Conservation (phyloP, 2,888 invertebrate genomes). For the Eilema sororculum region DNA sequence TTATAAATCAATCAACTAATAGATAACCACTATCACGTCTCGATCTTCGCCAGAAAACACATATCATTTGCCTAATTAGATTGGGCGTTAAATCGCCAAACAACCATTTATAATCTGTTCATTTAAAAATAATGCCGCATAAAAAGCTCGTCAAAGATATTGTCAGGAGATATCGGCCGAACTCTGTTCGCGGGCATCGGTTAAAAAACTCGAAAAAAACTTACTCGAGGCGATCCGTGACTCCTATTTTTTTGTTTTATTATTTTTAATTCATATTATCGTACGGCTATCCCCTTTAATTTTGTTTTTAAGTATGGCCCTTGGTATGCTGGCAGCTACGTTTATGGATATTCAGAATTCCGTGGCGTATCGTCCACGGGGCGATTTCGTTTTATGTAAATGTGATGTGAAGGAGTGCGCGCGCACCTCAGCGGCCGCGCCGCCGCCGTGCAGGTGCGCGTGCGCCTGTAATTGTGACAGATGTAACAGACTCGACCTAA, state of each 20-base stretch:
- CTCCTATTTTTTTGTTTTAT: conserved; percentile 86
- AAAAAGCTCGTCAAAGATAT: conserved; percentile 87
- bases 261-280: conserved; percentile 88
- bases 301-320: conserved; percentile 87
- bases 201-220: conserved; percentile 81
- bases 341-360: conserved; percentile 86
- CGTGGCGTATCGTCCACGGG: conserved; percentile 78
- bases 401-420: conserved; percentile 57
- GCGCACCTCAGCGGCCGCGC: conserved; percentile 51
- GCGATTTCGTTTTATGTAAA: conserved; percentile 84
- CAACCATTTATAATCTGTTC: conserved; percentile 87
- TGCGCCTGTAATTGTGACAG: conserved; percentile 74
- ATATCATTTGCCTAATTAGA: conserved; percentile 87
- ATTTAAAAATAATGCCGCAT: conserved; percentile 86
- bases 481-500: conserved; percentile 62
- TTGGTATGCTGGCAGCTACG: conserved; percentile 85
- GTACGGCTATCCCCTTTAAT: conserved; percentile 87
- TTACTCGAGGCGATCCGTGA: conserved; percentile 86
- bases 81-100: conserved; percentile 87
- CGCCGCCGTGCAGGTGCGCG: conserved; percentile 36
- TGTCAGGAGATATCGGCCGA: conserved; percentile 82
- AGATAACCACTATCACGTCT: conserved; percentile 65
- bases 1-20: conserved; percentile 78
- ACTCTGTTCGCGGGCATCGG: conserved; percentile 82
- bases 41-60: conserved; percentile 78